Conservation (phyloP, 2,113 vertebrate genomes). For the Aspiorhynchus laticeps region DNA sequence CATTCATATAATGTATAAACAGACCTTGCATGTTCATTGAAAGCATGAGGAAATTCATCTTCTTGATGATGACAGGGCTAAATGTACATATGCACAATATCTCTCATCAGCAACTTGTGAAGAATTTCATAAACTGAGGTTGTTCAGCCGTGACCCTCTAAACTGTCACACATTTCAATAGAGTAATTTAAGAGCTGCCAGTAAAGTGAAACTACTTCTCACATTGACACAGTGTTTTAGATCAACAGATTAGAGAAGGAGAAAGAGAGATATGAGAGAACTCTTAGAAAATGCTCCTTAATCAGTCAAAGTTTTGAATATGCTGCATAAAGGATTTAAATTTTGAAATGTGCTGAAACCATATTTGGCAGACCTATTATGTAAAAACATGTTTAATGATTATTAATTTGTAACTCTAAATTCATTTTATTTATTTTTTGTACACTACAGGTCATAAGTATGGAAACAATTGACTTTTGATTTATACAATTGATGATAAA, state of each 20-base stretch:
- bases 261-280: too few species aligned
- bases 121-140: slow-evolving; percentile 39
- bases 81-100: slow-evolving; percentile 7
- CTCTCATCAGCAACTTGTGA: slow-evolving; percentile 34
- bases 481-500: too few species aligned
- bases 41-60: background rate
- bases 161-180: slow-evolving; percentile 42
- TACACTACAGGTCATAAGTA: background rate
- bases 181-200: slow-evolving; percentile 40
- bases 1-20: slow-evolving; percentile 22
- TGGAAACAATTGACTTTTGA: too few species aligned
- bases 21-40: background rate
- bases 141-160: slow-evolving; percentile 39
- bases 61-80: slow-evolving; percentile 18
- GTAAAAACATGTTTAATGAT: background rate
- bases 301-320: background rate
- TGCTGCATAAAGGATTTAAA: background rate
- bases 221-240: slow-evolving; percentile 26
- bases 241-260: slow-evolving; percentile 40
- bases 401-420: background rate
- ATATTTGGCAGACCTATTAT: background rate
- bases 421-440: background rate
- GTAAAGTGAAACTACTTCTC: slow-evolving; percentile 33
- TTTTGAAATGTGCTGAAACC: background rate
- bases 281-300: background rate